phyloP scores from a whole-genome alignment of 2,797 vertebrate species.

The Sebastes aleutianus region DNA sequence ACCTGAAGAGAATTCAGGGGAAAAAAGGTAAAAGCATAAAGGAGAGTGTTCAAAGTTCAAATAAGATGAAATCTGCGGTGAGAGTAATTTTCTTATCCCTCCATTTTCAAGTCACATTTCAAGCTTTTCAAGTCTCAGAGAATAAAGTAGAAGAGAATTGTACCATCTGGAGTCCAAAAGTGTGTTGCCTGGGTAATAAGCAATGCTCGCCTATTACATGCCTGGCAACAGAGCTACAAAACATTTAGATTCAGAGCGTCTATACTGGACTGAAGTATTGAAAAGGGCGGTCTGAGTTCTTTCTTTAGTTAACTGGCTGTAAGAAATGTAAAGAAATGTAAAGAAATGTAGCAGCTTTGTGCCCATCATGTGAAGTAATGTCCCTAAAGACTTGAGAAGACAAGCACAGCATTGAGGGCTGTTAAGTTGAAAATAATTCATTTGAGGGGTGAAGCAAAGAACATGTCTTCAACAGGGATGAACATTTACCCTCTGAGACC shows the following conservation, averaged over 20 bases:
- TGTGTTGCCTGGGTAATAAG: neutral
- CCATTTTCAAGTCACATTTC: neutral
- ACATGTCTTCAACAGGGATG: neutral
- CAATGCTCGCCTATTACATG: neutral
- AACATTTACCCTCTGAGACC: neutral
- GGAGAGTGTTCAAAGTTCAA: neutral
- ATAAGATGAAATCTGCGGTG: neutral
- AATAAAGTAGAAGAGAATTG: neutral
- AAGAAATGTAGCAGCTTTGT: neutral
- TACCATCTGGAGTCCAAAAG: neutral
- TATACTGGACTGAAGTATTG: neutral
- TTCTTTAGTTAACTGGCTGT: neutral
- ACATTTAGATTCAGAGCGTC: neutral
- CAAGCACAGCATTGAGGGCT: neutral
- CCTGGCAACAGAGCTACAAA: neutral
- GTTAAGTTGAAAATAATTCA: neutral
- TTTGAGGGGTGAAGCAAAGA: neutral
- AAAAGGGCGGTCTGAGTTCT: neutral
- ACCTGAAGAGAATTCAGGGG: slow-evolving; percentile 3
- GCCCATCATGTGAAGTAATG: neutral
- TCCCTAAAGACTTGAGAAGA: neutral
- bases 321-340: neutral
- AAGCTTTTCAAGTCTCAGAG: neutral
- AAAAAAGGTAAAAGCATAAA: neutral
- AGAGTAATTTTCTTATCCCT: neutral